Percentiles rank a stretch among this genome's conserved stretches.
Conservation (phyloP, 1,140 invertebrate species). For the Pseudomyrmex gracilis region DNA sequence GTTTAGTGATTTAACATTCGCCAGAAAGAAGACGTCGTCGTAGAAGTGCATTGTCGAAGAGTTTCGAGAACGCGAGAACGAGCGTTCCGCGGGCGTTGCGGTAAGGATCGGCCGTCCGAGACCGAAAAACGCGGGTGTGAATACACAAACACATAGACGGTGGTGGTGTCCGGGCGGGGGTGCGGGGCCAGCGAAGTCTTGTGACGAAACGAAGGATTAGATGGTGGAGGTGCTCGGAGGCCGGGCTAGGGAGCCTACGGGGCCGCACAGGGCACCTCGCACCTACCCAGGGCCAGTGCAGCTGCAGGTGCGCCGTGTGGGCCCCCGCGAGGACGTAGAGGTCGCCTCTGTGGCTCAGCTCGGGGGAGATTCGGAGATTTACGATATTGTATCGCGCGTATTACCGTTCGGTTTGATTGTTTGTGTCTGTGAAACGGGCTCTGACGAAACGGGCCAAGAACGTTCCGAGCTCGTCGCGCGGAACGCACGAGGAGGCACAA, state of each 20-base stretch:
- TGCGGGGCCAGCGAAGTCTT: slow-evolving; percentile 70
- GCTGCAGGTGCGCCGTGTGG: slow-evolving; percentile 61
- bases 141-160: slow-evolving; percentile 20
- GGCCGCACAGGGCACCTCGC: slow-evolving; percentile 82
- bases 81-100: neutral
- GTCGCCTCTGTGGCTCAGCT: slow-evolving; percentile 13
- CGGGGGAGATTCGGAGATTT: slow-evolving; percentile 6
- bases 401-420: neutral
- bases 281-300: slow-evolving; percentile 75
- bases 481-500: slow-evolving; percentile 36
- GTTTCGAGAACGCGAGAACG: neutral
- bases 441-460: neutral
- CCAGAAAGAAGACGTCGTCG: neutral
- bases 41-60: neutral
- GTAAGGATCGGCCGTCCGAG: neutral
- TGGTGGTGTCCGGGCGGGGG: slow-evolving; percentile 22
- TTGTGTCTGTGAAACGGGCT: neutral
- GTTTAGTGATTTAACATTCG: slow-evolving; percentile 1
- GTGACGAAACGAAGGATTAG: slow-evolving; percentile 80
- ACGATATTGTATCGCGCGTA: slow-evolving; percentile 14
- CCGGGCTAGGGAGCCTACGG: slow-evolving; percentile 83
- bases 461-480: neutral
- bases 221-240: slow-evolving; percentile 82
- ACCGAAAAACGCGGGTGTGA: neutral
- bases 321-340: slow-evolving; percentile 43